Base-by-base conservation (phyloP, 35 echinoderm and acorn worm genomes). In the Amphiura filiformis region DNA sequence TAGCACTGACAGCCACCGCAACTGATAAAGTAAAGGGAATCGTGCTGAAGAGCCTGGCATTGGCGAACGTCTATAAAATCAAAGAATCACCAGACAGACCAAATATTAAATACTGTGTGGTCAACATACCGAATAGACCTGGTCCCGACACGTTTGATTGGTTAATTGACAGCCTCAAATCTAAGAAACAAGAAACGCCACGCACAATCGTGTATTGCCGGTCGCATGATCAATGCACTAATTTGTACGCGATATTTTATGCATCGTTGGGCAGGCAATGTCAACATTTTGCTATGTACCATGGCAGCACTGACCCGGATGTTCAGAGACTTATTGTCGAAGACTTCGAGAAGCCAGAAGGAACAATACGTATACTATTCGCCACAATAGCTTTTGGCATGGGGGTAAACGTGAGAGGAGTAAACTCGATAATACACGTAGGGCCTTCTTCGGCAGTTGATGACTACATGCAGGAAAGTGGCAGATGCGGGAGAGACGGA, bases 301-400 rank as follows among this genome's bases (percentile, higher is more conserved):
- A 88, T 34, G 78, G 78, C 1, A 88, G 78, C 40, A 88, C 86
- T 17, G 39, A 88, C 14, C 47, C 44, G 30, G 86, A 79, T 35
- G 34, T 80, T 33, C 86, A 88, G 38, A 35, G 30, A 57, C 23
- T 9, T 13, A 56, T 87, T 42, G 57, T 79, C 13, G 32, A 80
- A 13, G 44, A 80, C 76, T 88, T 88, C 75, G 17, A 0, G 26
- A 17, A 78, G 23, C 28, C 5, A 17, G 36, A 88, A 34, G 86
- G 86, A 13, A 15, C 20, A 0, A n/a, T 88, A 13, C 34, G 86
- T 35, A 18, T 88, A 12, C 38, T 88, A n/a, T 78, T 86, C 22
- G 49, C 57, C 1, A 76, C 84, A 9, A 86, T 86, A 22, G 84
- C 84, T 28, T 86, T 86, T 86, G 84, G 84, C 31, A 52, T 86